phyloP scores from a whole-genome alignment of 1,140 invertebrate genomes.

The Scaptomyza hsui region DNA sequence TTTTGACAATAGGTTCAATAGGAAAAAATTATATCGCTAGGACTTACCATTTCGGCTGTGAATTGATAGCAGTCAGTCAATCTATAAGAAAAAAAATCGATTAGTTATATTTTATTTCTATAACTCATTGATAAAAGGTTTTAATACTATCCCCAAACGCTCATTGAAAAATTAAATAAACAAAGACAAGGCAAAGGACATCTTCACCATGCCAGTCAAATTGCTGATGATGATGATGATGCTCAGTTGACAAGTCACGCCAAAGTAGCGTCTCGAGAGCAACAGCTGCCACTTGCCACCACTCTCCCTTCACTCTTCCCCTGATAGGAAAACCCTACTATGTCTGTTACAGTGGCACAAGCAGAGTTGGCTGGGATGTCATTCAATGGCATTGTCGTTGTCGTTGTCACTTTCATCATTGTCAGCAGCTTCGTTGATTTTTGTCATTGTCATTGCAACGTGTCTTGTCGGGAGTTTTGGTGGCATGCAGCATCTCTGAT shows the following conservation, averaged over 20 bases:
- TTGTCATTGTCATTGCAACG: conserved; percentile 73
- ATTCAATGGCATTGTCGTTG: conserved; percentile 49
- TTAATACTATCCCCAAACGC: too few relatives aligned
- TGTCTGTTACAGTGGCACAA: neutral
- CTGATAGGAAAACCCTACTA: neutral
- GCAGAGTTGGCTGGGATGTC: conserved; percentile 6
- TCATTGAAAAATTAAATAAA: conserved; percentile 49
- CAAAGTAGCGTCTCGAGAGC: conserved; percentile 54
- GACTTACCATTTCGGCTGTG: too few relatives aligned
- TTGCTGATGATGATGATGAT: conserved; percentile 40
- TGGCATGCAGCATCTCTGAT: conserved; percentile 41
- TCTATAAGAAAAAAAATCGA: too few relatives aligned
- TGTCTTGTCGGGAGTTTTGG: neutral
- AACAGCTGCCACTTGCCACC: conserved; percentile 57
- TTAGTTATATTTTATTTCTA: too few relatives aligned
- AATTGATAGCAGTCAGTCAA: too few relatives aligned
- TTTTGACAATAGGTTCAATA: too few relatives aligned
- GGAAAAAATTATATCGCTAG: too few relatives aligned
- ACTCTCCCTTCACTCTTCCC: neutral
- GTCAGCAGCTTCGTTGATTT: conserved; percentile 71
- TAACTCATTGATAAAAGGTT: too few relatives aligned
- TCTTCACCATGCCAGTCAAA: conserved; percentile 36
- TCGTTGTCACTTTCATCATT: conserved; percentile 76
- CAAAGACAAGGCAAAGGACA: conserved; percentile 43
- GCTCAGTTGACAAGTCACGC: conserved; percentile 70